phyloP scores from a whole-genome alignment of 2,888 invertebrate species.

The Ceramica pisi region DNA sequence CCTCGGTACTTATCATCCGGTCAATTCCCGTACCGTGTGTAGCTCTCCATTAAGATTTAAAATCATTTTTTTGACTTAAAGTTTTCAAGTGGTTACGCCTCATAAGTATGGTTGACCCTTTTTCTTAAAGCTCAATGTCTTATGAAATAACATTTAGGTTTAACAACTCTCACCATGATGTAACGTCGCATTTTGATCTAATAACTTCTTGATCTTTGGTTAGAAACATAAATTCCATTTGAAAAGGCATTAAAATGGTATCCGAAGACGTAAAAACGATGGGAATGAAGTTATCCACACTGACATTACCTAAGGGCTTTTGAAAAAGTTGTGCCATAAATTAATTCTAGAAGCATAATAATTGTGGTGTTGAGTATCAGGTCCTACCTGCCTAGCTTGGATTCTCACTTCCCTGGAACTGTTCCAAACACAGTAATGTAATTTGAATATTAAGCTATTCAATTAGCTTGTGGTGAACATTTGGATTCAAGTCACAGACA shows the following conservation, averaged over 20 bases:
- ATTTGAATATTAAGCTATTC: constrained; percentile 57
- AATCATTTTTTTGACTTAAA: neutral
- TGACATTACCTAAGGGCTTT: constrained; percentile 27
- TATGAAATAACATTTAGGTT: neutral
- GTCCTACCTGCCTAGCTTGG: constrained; percentile 1
- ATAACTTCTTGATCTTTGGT: neutral
- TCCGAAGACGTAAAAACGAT: constrained; percentile 14
- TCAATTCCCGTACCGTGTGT: constrained; percentile 81
- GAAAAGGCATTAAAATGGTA: constrained; percentile 6
- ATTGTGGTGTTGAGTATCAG: constrained; percentile 12
- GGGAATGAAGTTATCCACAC: constrained; percentile 29
- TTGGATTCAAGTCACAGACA: constrained; percentile 67
- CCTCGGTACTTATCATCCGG: constrained; percentile 87
- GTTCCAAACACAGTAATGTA: constrained; percentile 43
- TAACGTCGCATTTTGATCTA: neutral
- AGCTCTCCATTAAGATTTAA: constrained; percentile 42
- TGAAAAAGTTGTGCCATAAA: constrained; percentile 14
- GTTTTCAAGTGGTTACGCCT: constrained; percentile 8
- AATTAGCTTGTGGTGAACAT: constrained; percentile 55
- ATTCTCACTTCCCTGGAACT: constrained; percentile 46
- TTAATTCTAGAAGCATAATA: constrained; percentile 7
- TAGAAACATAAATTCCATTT: neutral
- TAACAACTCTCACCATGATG: neutral
- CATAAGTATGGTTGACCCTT: neutral
- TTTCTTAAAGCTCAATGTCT: neutral